These are phyloP conservation scores for Pseudorasbora parva DNA, from an alignment of 2,113 vertebrate genomes.

Conservation along the genomic window DNA sequence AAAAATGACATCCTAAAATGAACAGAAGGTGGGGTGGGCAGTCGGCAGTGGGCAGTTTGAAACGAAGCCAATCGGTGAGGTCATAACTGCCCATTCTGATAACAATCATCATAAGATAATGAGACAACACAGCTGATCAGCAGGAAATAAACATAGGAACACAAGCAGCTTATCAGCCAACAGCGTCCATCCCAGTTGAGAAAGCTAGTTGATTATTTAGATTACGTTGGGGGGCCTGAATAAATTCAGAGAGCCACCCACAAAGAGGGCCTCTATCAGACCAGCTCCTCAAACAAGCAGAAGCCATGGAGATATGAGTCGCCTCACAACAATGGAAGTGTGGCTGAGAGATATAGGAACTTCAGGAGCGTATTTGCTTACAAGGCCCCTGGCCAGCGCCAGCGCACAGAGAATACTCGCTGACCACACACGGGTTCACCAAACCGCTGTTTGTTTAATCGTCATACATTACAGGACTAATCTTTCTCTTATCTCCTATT, in stretches of 20 bases:
- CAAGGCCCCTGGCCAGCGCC: constrained; percentile 51
- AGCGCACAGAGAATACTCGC: constrained; percentile 35
- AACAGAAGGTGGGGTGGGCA: not conserved
- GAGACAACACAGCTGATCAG: constrained; percentile 54
- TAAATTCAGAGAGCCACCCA: constrained; percentile 60
- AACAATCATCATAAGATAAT: constrained; percentile 9
- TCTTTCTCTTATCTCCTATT: not conserved
- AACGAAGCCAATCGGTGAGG: not conserved
- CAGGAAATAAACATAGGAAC: constrained; percentile 43
- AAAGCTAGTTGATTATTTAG: constrained; percentile 52
- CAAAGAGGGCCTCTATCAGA: constrained; percentile 56
- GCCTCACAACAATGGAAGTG: constrained; percentile 59
- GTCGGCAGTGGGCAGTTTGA: not conserved
- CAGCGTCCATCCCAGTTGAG: constrained; percentile 34
- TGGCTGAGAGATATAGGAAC: constrained; percentile 53
- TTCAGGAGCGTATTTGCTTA: constrained; percentile 51
- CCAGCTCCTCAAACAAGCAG: constrained; percentile 60
- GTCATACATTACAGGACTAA: not conserved
- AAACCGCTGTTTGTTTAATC: constrained; percentile 14
- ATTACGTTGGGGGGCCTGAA: constrained; percentile 52
- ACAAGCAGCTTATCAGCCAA: constrained; percentile 48
- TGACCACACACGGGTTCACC: constrained; percentile 44
- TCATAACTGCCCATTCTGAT: constrained; percentile 27
- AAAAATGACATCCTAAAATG: not conserved
- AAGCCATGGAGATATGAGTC: constrained; percentile 61